A percentile compares a stretch with the other conserved stretches of the same genome.
Conservation (phyloP, 2,888 invertebrate species). For the Stegophylla sp. region DNA sequence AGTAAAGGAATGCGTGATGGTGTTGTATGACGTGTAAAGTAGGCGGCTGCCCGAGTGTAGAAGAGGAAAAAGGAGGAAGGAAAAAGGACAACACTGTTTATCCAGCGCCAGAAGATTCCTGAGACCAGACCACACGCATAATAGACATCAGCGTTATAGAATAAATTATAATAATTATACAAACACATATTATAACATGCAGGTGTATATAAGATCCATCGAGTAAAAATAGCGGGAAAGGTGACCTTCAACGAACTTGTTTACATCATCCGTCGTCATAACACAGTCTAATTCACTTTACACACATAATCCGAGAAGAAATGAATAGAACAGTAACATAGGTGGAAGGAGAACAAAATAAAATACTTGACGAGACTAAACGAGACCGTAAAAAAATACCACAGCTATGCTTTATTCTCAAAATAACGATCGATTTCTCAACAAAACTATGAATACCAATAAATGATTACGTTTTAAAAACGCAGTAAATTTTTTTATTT, state of each 20-base stretch:
- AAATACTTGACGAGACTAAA: constrained; percentile 19
- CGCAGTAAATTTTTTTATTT: background rate
- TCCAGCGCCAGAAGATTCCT: constrained; percentile 28
- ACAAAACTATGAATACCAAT: background rate
- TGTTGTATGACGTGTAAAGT: constrained; percentile 33
- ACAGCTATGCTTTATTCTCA: background rate
- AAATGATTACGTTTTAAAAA: background rate
- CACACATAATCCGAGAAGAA: constrained; percentile 34
- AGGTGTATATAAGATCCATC: constrained; percentile 1
- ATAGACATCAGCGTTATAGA: constrained; percentile 20
- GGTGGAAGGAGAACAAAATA: constrained; percentile 20
- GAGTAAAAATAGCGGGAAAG: constrained; percentile 58
- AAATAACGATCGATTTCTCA: constrained; percentile 17
- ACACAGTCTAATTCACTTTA: constrained; percentile 39
- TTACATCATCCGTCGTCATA: too few species aligned
- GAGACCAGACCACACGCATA: constrained; percentile 33
- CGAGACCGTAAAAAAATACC: constrained; percentile 5
- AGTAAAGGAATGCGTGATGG: constrained; percentile 39
- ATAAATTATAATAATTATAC: constrained; percentile 21
- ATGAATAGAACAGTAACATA: background rate
- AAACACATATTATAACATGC: background rate
- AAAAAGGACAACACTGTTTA: background rate
- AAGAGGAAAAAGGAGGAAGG: background rate
- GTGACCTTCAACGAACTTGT: constrained; percentile 57
- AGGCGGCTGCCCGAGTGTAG: constrained; percentile 1